Evolutionary conservation across 2,888 invertebrate species (phyloP).

Genomic region (Ichneumoninae sp.): DNA sequence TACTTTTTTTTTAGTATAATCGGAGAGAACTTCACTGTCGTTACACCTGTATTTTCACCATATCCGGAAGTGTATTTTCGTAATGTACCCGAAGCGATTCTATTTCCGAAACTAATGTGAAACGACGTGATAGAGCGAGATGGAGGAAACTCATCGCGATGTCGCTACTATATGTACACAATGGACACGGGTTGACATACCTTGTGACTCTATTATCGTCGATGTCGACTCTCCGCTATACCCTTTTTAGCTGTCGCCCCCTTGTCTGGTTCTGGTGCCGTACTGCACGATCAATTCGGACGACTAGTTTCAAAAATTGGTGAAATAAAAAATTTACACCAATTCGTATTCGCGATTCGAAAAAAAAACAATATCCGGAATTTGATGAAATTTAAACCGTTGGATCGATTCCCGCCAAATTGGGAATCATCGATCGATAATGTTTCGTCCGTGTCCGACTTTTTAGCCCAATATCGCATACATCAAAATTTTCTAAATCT

Average conservation of each 20-base stretch:
- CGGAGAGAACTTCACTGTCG: conserved; percentile 11
- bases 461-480: neutral
- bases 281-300: conserved; percentile 2
- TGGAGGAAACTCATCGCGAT: conserved; percentile 29
- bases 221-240: neutral
- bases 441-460: too few relatives aligned
- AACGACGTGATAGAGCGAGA: conserved; percentile 11
- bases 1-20: conserved; percentile 31
- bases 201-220: conserved; percentile 27
- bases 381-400: too few relatives aligned
- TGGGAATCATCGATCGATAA: too few relatives aligned
- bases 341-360: too few relatives aligned
- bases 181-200: conserved; percentile 26
- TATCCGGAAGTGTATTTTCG: conserved; percentile 60
- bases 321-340: neutral
- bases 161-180: conserved; percentile 22
- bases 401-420: too few relatives aligned
- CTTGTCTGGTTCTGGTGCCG: conserved; percentile 5
- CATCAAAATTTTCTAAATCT: neutral
- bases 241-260: conserved; percentile 20
- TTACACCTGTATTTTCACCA: conserved; percentile 29
- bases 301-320: neutral
- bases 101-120: conserved; percentile 53
- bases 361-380: too few relatives aligned
- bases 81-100: conserved; percentile 28